phyloP scores from a whole-genome alignment of 37 sponge, comb jelly and placozoan species.

The Oopsacas minuta region DNA sequence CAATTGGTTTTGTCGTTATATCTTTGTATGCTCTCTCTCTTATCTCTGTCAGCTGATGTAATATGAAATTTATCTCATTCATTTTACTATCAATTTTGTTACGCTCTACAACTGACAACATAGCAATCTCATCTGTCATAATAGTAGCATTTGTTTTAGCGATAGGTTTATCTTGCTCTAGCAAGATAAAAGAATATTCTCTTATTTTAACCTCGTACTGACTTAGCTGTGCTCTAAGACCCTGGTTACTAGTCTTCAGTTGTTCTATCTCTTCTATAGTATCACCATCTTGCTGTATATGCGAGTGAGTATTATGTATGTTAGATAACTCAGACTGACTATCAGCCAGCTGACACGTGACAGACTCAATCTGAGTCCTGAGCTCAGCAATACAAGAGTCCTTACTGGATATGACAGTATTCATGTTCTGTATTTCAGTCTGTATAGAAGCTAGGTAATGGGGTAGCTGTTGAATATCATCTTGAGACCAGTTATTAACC shows the following conservation, averaged over 20 bases:
- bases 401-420: background rate
- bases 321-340: background rate
- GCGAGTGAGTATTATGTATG: background rate
- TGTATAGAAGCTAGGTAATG: background rate
- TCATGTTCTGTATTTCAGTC: background rate
- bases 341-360: background rate
- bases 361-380: background rate
- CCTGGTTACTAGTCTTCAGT: background rate
- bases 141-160: background rate
- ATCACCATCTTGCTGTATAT: background rate
- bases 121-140: background rate
- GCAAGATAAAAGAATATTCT: background rate
- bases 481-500: background rate
- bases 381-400: background rate
- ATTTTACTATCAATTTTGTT: background rate
- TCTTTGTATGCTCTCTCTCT: background rate
- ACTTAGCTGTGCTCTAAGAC: background rate
- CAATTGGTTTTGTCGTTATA: background rate
- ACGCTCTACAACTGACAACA: background rate
- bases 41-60: background rate
- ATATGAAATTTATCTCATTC: background rate
- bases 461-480: background rate
- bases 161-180: background rate
- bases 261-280: background rate
- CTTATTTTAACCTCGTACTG: background rate